Evolutionary conservation across 35 echinoderm and acorn worm species (phyloP).

Genomic region (Amphiura filiformis): DNA sequence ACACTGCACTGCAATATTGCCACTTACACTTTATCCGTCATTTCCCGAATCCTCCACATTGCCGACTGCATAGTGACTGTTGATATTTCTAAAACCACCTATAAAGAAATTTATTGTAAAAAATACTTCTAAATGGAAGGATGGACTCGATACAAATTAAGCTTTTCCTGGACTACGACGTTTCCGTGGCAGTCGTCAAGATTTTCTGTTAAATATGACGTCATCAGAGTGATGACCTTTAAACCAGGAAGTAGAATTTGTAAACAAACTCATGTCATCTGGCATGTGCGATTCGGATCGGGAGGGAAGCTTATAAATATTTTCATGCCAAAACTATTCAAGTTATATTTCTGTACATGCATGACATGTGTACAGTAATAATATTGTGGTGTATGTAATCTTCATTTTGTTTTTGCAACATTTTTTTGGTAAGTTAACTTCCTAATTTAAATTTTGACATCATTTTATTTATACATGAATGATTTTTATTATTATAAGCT

Average conservation of each 20-base stretch:
- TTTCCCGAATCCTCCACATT: slow-evolving; percentile 87
- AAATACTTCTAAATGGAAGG: background rate
- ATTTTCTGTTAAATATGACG: background rate
- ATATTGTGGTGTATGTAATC: background rate
- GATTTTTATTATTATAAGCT: too few species aligned
- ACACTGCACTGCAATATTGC: background rate
- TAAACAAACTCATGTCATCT: background rate
- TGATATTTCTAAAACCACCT: background rate
- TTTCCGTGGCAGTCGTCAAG: background rate
- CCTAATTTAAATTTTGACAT: too few species aligned
- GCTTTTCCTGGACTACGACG: background rate
- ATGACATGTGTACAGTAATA: background rate
- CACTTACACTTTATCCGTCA: slow-evolving; percentile 98
- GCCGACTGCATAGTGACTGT: slow-evolving; percentile 72
- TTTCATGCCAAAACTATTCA: background rate
- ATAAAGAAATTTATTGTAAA: slow-evolving; percentile 29
- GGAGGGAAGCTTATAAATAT: background rate
- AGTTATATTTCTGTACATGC: background rate
- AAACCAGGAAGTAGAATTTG: background rate
- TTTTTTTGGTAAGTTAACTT: background rate
- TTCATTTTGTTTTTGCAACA: background rate
- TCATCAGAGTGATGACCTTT: background rate
- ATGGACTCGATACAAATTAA: background rate
- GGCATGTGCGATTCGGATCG: background rate
- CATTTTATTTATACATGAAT: too few species aligned